Conservation (phyloP, 2,888 invertebrate species). For the Phrixothrix hirtus region DNA sequence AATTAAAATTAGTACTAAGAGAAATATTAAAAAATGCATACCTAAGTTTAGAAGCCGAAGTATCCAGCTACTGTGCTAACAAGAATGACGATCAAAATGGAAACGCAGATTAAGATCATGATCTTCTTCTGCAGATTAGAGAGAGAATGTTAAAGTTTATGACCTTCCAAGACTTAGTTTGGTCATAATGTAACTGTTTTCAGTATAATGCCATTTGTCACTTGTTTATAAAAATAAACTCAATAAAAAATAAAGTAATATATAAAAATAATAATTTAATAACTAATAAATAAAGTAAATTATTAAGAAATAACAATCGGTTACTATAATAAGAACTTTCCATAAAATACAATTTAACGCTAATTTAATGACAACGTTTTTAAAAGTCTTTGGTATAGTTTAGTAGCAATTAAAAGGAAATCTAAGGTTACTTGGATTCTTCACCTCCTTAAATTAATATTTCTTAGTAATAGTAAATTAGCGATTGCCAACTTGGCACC, state of each 20-base stretch:
- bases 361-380: too few species aligned
- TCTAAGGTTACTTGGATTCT: too few species aligned
- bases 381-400: neutral
- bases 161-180: conserved; percentile 9
- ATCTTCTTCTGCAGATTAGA: conserved; percentile 45
- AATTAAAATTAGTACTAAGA: conserved; percentile 2
- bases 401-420: too few species aligned
- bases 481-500: too few species aligned
- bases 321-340: too few species aligned
- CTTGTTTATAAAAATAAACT: conserved; percentile 22
- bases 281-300: conserved; percentile 29
- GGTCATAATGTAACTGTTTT: conserved; percentile 33
- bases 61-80: conserved; percentile 71
- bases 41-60: conserved; percentile 58
- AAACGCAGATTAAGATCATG: conserved; percentile 82
- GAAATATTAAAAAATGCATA: conserved; percentile 37
- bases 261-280: conserved; percentile 34
- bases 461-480: too few species aligned
- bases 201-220: conserved; percentile 30
- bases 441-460: too few species aligned
- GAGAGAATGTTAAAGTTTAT: conserved; percentile 20
- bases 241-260: conserved; percentile 28
- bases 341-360: too few species aligned
- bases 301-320: conserved; percentile 14
- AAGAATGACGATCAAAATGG: conserved; percentile 79